These are phyloP conservation scores for Alloplasta piceator DNA, from an alignment of 2,888 invertebrate genomes.

Conservation along the genomic window DNA sequence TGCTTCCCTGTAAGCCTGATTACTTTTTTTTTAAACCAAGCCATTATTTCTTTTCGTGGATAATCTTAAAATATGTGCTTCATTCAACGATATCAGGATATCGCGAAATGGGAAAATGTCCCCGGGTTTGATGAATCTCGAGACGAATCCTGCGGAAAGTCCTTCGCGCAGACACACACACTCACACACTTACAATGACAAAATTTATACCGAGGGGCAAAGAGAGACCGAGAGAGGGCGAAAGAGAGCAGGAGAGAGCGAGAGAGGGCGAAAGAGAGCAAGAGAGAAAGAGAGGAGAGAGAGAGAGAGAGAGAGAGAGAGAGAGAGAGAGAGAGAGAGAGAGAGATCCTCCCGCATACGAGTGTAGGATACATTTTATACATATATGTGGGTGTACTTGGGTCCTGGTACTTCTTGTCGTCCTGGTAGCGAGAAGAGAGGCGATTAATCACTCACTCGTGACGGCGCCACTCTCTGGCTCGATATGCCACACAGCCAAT, in stretches of 20 bases:
- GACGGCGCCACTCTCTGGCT: conserved; percentile 58
- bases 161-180: too few relatives aligned
- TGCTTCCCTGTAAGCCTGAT: too few relatives aligned
- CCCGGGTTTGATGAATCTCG: too few relatives aligned
- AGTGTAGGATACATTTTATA: not conserved
- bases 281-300: conserved; percentile 27
- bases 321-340: conserved; percentile 14
- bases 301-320: not conserved
- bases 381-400: conserved; percentile 22
- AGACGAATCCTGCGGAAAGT: not conserved
- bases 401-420: conserved; percentile 49
- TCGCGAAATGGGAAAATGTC: conserved; percentile 6
- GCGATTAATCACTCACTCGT: conserved; percentile 63
- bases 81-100: conserved; percentile 10
- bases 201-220: too few relatives aligned
- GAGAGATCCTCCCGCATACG: conserved; percentile 22
- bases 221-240: conserved; percentile 14
- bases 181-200: too few relatives aligned
- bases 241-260: conserved; percentile 9
- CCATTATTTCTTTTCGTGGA: not conserved
- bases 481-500: conserved; percentile 46
- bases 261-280: conserved; percentile 13
- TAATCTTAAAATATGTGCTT: conserved; percentile 11
- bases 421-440: conserved; percentile 39
- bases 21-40: too few relatives aligned